Conservation (phyloP, 2,888 invertebrate species). For the Caenorhabditis sp. region DNA sequence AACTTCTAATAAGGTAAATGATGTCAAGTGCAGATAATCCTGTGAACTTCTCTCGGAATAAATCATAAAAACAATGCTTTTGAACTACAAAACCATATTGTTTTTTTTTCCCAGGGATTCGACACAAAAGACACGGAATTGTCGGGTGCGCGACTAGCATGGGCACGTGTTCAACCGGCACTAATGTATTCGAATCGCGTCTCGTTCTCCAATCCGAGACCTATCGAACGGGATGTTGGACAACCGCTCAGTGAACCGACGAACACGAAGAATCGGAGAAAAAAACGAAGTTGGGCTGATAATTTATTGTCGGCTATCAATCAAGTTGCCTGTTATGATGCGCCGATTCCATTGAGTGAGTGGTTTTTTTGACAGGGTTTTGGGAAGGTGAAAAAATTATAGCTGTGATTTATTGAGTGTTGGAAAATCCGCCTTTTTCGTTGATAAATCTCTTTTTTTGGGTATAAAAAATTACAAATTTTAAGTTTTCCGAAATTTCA, state of each 20-base stretch:
- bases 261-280: slow-evolving; percentile 14
- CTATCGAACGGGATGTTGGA: slow-evolving; percentile 18
- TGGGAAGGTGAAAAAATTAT: too few species aligned
- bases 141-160: slow-evolving; percentile 61
- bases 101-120: slow-evolving; percentile 61
- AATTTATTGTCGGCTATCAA: slow-evolving; percentile 61
- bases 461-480: too few species aligned
- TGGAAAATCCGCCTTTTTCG: too few species aligned
- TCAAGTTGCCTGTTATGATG: slow-evolving; percentile 66
- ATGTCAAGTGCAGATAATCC: too few species aligned
- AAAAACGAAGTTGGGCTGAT: slow-evolving; percentile 60
- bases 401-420: too few species aligned
- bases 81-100: background rate
- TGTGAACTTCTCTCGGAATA: too few species aligned
- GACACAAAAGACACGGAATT: slow-evolving; percentile 66
- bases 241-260: slow-evolving; percentile 19
- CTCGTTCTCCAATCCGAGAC: slow-evolving; percentile 45
- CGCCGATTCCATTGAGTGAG: slow-evolving; percentile 64
- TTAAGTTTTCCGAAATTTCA: too few species aligned
- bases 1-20: too few species aligned
- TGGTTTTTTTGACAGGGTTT: background rate
- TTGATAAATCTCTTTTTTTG: too few species aligned
- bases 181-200: slow-evolving; percentile 57
- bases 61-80: background rate
- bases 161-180: slow-evolving; percentile 59